phyloP scores from a whole-genome alignment of 2,113 vertebrate species.

The Platichthys flesus region DNA sequence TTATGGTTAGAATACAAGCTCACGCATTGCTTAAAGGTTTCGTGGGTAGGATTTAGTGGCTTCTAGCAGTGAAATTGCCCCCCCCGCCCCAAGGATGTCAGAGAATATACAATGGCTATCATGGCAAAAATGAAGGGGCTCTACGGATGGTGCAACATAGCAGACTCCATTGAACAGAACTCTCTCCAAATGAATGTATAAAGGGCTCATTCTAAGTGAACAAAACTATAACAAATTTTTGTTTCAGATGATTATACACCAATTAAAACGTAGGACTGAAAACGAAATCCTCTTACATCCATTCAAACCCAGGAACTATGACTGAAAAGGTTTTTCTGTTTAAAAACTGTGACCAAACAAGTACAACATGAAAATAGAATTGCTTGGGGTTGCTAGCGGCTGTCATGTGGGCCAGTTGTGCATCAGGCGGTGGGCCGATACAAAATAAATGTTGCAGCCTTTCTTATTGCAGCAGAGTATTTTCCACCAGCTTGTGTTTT shows the following conservation, averaged over 20 bases:
- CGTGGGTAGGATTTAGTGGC: background rate
- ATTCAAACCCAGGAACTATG: background rate
- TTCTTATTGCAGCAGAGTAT: conserved; percentile 11
- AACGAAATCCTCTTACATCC: background rate
- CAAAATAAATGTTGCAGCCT: background rate
- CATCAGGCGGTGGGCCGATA: background rate
- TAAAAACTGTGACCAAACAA: conserved; percentile 13
- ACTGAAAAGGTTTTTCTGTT: background rate
- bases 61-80: background rate
- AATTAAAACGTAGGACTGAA: background rate
- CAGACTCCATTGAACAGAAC: background rate
- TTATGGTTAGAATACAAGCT: background rate
- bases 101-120: background rate
- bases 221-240: background rate
- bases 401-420: background rate
- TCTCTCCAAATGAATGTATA: background rate
- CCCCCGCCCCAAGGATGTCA: background rate
- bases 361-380: background rate
- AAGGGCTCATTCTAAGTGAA: background rate
- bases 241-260: background rate
- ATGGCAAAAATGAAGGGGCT: too few species aligned
- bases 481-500: conserved; percentile 45
- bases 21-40: background rate
- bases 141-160: background rate
- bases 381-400: background rate